These are phyloP conservation scores for Perodicticus potto DNA, from an alignment of 2,797 vertebrate genomes.

Conservation along the genomic window DNA sequence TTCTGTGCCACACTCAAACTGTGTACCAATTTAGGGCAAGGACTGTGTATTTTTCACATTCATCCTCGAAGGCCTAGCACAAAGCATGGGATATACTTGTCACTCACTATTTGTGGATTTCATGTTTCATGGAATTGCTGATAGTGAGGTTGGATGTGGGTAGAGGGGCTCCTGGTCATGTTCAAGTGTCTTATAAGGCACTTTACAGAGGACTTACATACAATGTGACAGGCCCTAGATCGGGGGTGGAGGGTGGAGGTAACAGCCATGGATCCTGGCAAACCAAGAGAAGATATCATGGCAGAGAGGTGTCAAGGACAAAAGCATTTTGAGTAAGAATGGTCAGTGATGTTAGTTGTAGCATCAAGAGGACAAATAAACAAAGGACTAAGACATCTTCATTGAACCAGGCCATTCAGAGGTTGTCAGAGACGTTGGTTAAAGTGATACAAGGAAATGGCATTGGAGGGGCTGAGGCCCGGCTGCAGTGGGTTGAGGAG, in stretches of 20 bases:
- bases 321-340: background rate
- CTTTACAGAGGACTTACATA: background rate
- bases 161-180: background rate
- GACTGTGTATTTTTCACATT: conserved; percentile 1
- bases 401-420: background rate
- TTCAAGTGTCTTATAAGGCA: background rate
- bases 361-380: background rate
- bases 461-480: background rate
- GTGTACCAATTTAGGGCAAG: background rate
- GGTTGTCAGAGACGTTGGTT: background rate
- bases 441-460: background rate
- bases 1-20: background rate
- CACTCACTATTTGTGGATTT: background rate
- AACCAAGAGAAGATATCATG: background rate
- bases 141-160: background rate
- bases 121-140: background rate
- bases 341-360: background rate
- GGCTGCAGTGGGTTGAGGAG: background rate
- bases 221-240: background rate
- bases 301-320: background rate
- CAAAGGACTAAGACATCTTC: background rate
- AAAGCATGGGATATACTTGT: background rate
- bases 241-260: background rate
- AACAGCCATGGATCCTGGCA: background rate
- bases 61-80: background rate